A percentile compares a stretch with the other conserved stretches of the same genome.
Evolutionary conservation across 2,113 vertebrate genomes (phyloP).

Genomic region (Lepidothrix coronata): DNA sequence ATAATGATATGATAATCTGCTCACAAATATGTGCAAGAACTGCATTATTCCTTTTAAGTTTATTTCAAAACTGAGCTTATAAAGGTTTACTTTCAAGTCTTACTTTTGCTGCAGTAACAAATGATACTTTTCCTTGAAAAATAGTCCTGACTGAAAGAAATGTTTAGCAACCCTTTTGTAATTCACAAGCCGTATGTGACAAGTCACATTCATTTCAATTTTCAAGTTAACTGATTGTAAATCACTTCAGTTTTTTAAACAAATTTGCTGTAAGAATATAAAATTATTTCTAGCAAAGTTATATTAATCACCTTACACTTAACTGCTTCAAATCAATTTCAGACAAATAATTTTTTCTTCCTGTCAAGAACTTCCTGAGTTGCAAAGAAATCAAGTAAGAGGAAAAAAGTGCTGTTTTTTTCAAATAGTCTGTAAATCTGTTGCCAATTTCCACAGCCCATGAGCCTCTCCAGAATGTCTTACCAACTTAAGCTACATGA

Average conservation of each 20-base stretch:
- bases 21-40: background rate
- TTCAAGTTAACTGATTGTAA: conserved; percentile 27
- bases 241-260: conserved; percentile 12
- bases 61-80: conserved; percentile 2
- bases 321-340: conserved; percentile 7
- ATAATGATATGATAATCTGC: conserved; percentile 20
- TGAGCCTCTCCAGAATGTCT: background rate
- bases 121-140: conserved; percentile 7
- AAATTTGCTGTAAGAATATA: background rate
- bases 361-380: background rate
- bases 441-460: background rate
- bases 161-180: background rate
- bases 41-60: conserved; percentile 5
- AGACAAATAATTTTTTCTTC: background rate
- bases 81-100: background rate
- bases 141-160: conserved; percentile 7
- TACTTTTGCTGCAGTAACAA: background rate
- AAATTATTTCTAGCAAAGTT: conserved; percentile 4
- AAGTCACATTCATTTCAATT: conserved; percentile 39
- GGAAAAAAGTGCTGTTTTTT: background rate
- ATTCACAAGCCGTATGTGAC: background rate
- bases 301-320: conserved; percentile 34
- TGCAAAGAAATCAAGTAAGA: background rate
- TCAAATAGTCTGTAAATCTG: background rate
- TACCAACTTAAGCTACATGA: background rate